Evolutionary conservation across 2,113 vertebrate species (phyloP).

Genomic region (Morone chrysops): DNA sequence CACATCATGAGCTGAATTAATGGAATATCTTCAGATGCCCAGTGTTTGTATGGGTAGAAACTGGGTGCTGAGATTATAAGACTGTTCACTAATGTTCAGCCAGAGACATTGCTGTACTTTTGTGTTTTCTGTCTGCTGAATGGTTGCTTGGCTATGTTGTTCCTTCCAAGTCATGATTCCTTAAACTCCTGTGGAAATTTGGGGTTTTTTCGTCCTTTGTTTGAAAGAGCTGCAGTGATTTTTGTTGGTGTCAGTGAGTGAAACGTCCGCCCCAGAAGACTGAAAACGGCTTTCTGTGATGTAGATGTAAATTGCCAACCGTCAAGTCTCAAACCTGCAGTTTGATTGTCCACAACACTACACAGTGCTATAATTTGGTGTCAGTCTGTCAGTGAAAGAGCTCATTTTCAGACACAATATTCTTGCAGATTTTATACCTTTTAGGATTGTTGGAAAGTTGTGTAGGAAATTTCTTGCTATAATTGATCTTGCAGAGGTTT

Average conservation of each 20-base stretch:
- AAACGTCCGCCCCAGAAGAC: not conserved
- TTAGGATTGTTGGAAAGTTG: not conserved
- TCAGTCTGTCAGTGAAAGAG: not conserved
- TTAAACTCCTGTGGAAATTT: slow-evolving; percentile 25
- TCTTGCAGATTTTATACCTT: slow-evolving; percentile 7
- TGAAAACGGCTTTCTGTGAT: slow-evolving; percentile 20
- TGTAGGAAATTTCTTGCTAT: not conserved
- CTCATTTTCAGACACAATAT: not conserved
- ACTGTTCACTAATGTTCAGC: slow-evolving; percentile 32
- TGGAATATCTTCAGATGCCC: slow-evolving; percentile 3
- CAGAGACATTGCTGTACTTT: not conserved
- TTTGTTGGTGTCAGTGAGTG: not conserved
- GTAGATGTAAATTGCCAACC: not conserved
- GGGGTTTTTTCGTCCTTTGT: not conserved
- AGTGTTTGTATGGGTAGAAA: not conserved
- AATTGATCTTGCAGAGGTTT: too few relatives aligned
- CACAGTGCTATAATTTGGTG: not conserved
- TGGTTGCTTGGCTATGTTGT: slow-evolving; percentile 12
- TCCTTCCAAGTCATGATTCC: slow-evolving; percentile 16
- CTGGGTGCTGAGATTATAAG: not conserved
- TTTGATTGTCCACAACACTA: not conserved
- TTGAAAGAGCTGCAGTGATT: not conserved
- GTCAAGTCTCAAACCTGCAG: not conserved
- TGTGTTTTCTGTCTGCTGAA: slow-evolving; percentile 16
- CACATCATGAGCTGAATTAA: slow-evolving; percentile 7